phyloP scores from a whole-genome alignment of 64 coral and sea anemone species.

The Montipora foliosa region DNA sequence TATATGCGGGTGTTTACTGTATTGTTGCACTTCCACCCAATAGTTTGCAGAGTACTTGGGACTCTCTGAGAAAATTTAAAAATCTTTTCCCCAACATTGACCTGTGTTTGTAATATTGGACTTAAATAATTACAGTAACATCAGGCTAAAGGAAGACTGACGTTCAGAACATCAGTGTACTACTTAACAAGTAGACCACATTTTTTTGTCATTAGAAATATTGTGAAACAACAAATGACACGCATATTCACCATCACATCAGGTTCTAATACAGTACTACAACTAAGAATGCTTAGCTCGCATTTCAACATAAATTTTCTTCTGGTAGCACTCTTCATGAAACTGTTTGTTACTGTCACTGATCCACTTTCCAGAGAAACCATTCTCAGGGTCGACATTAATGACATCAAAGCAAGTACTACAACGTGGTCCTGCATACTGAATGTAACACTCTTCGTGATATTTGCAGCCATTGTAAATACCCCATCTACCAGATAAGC shows the following conservation, averaged over 20 bases:
- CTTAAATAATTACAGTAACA: too few relatives aligned
- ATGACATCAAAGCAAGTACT: conserved; percentile 98
- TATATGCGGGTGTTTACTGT: too few relatives aligned
- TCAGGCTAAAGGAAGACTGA: too few relatives aligned
- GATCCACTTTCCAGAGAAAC: conserved; percentile 84
- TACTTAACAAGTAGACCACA: too few relatives aligned
- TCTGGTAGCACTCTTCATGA: conserved; percentile 94
- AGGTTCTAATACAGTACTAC: neutral
- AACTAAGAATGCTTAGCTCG: conserved; percentile 83
- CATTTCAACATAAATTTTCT: conserved; percentile 86
- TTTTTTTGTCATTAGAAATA: neutral
- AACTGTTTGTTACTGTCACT: conserved; percentile 78
- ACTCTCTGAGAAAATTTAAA: too few relatives aligned
- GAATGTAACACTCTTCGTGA: conserved; percentile 94
- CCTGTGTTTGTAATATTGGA: too few relatives aligned
- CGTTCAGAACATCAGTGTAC: too few relatives aligned
- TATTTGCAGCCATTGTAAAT: conserved; percentile 91
- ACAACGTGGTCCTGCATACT: conserved; percentile 93
- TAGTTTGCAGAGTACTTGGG: too few relatives aligned
- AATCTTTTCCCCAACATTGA: too few relatives aligned
- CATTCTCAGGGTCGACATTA: conserved; percentile 75
- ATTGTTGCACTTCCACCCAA: too few relatives aligned
- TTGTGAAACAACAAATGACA: neutral
- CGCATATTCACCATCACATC: neutral
- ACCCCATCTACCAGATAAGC: conserved; percentile 92